These are phyloP conservation scores for Drosophila willistoni DNA, from an alignment of 1,140 invertebrate species.

Conservation along the genomic window DNA sequence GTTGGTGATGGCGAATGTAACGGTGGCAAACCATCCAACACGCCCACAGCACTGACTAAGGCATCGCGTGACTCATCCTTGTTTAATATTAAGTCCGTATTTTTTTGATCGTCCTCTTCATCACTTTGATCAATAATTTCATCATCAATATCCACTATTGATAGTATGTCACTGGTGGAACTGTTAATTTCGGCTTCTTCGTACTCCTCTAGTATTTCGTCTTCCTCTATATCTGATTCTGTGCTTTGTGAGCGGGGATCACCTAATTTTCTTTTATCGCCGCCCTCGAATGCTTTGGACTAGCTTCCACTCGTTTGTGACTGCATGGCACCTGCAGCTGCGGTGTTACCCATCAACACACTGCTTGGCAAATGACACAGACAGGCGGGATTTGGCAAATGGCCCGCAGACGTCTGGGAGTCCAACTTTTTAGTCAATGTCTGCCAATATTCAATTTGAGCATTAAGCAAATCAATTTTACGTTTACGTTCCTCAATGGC, in stretches of 20 bases:
- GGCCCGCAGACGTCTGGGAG: constrained; percentile 45
- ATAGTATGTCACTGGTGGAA: constrained; percentile 56
- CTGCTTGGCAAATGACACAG: constrained; percentile 71
- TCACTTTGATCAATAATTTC: constrained; percentile 23
- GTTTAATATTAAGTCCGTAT: constrained; percentile 38
- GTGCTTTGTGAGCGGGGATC: constrained; percentile 11
- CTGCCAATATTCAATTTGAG: constrained; percentile 80
- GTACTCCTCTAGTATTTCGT: constrained; percentile 16
- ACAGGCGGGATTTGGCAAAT: constrained; percentile 69
- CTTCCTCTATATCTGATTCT: constrained; percentile 14
- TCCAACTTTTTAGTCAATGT: constrained; percentile 79
- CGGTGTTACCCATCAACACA: constrained; percentile 6
- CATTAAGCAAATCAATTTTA: constrained; percentile 77
- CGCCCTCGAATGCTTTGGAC: constrained; percentile 59
- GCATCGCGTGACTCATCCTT: constrained; percentile 67
- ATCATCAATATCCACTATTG: constrained; percentile 69
- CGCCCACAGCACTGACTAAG: constrained; percentile 65
- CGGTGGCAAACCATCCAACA: constrained; percentile 56
- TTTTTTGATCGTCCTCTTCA: constrained; percentile 7
- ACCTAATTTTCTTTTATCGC: constrained; percentile 15
- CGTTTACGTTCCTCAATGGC: constrained; percentile 73
- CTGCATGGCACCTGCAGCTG: constrained; percentile 52
- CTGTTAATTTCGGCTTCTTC: constrained; percentile 11
- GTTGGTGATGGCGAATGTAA: not conserved
- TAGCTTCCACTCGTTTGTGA: constrained; percentile 74